Conservation (phyloP, 92 coral and sea anemone species). For the Epizoanthus rinbou region DNA sequence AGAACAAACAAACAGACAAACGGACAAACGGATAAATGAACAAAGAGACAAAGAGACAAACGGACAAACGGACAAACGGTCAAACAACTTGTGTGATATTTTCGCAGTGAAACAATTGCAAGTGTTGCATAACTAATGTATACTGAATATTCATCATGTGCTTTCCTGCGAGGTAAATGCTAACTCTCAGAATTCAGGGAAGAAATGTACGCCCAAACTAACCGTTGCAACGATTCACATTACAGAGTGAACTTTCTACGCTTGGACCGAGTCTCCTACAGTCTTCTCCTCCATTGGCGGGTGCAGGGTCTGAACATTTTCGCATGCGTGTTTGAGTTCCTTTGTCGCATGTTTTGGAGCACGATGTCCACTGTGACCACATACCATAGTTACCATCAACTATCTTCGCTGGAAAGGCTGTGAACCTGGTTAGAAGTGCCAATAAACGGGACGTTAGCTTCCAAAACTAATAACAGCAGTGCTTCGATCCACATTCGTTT, state of each 20-base stretch:
- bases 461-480: not conserved
- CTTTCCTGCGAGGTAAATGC: not conserved
- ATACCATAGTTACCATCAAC: slow-evolving; percentile 70
- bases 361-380: slow-evolving; percentile 94
- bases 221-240: slow-evolving; percentile 70
- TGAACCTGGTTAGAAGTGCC: slow-evolving; percentile 42
- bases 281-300: slow-evolving; percentile 80
- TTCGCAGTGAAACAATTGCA: too few species aligned
- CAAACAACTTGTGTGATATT: too few species aligned
- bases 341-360: slow-evolving; percentile 79
- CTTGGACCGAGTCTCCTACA: slow-evolving; percentile 82
- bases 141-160: too few species aligned
- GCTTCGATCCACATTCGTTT: not conserved
- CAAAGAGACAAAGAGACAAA: too few species aligned
- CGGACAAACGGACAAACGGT: too few species aligned
- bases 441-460: not conserved
- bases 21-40: too few species aligned
- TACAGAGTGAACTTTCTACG: slow-evolving; percentile 76
- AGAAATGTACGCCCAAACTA: slow-evolving; percentile 8
- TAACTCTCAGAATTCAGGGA: not conserved
- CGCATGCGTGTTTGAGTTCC: slow-evolving; percentile 89
- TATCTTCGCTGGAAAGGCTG: slow-evolving; percentile 20
- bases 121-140: too few species aligned
- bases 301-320: slow-evolving; percentile 81
- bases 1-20: too few species aligned